A percentile compares a stretch with the other conserved stretches of the same genome.
Evolutionary conservation across 2,113 vertebrate genomes (phyloP).

Genomic region (Elephantulus edwardii): DNA sequence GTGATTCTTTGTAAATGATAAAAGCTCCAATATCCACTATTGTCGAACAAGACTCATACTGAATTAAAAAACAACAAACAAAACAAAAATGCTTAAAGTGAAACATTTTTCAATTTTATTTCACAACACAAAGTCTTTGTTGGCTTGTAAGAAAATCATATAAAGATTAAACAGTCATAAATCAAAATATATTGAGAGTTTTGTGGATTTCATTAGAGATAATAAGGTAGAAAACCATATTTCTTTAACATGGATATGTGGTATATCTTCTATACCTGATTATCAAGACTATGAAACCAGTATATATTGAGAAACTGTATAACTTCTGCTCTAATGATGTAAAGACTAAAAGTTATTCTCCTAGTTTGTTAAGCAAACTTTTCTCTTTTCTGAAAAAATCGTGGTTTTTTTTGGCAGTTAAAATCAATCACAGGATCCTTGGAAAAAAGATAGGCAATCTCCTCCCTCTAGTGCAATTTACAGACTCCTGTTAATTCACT

Average conservation of each 20-base stretch:
- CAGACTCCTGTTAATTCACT: too few relatives aligned
- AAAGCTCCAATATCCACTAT: neutral
- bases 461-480: too few relatives aligned
- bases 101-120: neutral
- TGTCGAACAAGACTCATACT: neutral
- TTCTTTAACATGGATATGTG: neutral
- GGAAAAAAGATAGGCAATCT: too few relatives aligned
- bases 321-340: neutral
- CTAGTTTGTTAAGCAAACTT: neutral
- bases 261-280: neutral
- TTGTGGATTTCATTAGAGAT: neutral
- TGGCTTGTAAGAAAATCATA: neutral
- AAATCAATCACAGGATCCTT: too few relatives aligned
- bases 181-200: neutral
- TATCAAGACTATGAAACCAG: neutral
- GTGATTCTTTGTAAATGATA: neutral
- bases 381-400: neutral
- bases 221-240: neutral
- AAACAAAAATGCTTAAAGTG: neutral
- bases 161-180: neutral
- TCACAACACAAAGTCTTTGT: neutral
- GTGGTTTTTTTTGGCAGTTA: too few relatives aligned
- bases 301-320: neutral
- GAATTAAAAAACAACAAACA: too few relatives aligned
- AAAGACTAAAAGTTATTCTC: neutral